Conservation (phyloP, 2,113 vertebrate species). For the Phalacrocorax carbo region DNA sequence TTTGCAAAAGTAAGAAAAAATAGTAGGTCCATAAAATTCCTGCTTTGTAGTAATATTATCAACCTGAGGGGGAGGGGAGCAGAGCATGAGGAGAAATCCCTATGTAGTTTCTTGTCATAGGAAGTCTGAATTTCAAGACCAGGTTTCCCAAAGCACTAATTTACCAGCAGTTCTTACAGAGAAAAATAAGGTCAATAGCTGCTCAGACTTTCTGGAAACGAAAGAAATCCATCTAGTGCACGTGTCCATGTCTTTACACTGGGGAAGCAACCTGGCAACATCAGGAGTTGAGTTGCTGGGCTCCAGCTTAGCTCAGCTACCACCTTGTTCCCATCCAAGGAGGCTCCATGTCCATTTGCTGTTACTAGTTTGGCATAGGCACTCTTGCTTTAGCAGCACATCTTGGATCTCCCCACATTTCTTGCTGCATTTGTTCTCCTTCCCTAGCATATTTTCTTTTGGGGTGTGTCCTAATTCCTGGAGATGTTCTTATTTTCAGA, state of each 20-base stretch:
- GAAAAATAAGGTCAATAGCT: neutral
- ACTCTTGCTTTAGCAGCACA: neutral
- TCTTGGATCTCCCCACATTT: neutral
- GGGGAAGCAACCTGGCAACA: neutral
- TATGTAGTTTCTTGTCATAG: neutral
- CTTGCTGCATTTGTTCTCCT: neutral
- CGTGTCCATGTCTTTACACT: neutral
- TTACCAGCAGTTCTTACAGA: neutral
- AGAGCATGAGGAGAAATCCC: neutral
- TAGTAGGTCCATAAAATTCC: no score
- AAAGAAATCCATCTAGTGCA: neutral
- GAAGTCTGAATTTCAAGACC: neutral
- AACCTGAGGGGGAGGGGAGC: neutral
- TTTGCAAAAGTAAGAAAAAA: neutral
- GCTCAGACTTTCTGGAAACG: neutral
- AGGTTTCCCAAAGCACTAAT: neutral
- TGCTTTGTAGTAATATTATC: neutral
- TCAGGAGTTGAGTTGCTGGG: neutral
- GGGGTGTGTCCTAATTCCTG: neutral
- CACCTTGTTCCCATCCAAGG: fast-evolving
- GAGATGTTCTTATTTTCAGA: neutral
- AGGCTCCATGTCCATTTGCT: neutral
- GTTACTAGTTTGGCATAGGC: neutral
- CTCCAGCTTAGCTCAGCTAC: neutral
- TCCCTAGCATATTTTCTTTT: neutral